Conservation (phyloP, 2,113 vertebrate genomes). For the Oenanthe oenanthe region DNA sequence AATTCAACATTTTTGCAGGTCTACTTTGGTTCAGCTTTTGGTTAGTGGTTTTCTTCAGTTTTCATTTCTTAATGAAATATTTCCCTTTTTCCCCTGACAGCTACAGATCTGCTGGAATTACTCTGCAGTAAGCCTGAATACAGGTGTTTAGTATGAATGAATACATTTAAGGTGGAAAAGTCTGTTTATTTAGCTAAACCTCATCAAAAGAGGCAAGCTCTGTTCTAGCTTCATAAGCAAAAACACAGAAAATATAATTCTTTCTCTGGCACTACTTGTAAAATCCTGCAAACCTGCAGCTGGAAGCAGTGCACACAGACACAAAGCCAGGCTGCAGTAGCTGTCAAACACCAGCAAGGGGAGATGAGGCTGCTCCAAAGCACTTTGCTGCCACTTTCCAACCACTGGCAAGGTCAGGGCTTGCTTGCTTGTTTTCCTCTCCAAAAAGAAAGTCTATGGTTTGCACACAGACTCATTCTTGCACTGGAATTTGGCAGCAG, state of each 20-base stretch:
- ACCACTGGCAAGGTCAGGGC: not conserved
- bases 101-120: not conserved
- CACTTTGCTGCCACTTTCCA: not conserved
- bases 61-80: not conserved
- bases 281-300: not conserved
- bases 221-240: not conserved
- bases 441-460: not conserved
- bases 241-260: not conserved
- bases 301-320: not conserved
- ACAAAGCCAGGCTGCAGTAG: slow-evolving; percentile 15
- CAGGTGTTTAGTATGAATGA: not conserved
- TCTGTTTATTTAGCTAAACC: not conserved
- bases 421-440: not conserved
- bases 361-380: slow-evolving; percentile 41
- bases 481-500: not conserved
- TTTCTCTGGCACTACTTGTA: not conserved
- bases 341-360: slow-evolving; percentile 43
- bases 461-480: not conserved
- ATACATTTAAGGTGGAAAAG: not conserved
- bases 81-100: not conserved
- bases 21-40: not conserved
- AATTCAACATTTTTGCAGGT: not conserved
- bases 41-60: not conserved
- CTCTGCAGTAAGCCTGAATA: not conserved
- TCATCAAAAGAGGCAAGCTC: not conserved